These are phyloP conservation scores for Tenebrio molitor DNA, from an alignment of 1,140 invertebrate genomes.

Conservation along the genomic window DNA sequence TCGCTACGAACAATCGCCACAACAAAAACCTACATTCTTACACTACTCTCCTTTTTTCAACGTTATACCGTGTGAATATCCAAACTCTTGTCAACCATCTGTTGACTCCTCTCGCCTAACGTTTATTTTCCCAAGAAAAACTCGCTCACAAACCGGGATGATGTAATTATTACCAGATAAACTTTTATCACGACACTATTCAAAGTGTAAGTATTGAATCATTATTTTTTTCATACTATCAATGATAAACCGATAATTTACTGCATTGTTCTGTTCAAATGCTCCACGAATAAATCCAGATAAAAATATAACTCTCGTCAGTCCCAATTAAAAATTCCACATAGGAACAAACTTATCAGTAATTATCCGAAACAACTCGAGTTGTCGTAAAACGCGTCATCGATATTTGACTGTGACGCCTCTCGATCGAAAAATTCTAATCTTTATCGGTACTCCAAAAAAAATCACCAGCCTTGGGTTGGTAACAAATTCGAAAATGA, in stretches of 20 bases:
- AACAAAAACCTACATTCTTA: background rate
- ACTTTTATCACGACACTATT: constrained; percentile 3
- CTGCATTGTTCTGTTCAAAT: constrained; percentile 16
- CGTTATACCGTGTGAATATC: background rate
- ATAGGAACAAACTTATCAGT: constrained; percentile 11
- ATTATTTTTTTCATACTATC: background rate
- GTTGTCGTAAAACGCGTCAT: too few species aligned
- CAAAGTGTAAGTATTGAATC: background rate
- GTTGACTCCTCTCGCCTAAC: background rate
- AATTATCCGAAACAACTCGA: too few species aligned
- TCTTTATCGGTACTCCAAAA: too few species aligned
- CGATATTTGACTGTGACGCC: constrained; percentile 9
- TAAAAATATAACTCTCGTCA: background rate
- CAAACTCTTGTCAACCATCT: constrained; percentile 11
- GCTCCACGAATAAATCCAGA: background rate
- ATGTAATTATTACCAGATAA: constrained; percentile 37
- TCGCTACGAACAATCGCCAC: constrained; percentile 51
- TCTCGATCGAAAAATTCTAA: background rate
- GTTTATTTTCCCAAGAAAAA: constrained; percentile 23
- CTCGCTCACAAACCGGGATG: background rate
- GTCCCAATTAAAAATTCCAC: constrained; percentile 13
- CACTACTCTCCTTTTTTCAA: too few species aligned
- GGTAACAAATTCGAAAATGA: constrained; percentile 11
- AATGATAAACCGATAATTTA: constrained; percentile 19
- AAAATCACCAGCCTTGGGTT: too few species aligned